A percentile compares a stretch with the other conserved stretches of the same genome.
Evolutionary conservation across 2,113 vertebrate genomes (phyloP).

Genomic region (Cervus canadensis): DNA sequence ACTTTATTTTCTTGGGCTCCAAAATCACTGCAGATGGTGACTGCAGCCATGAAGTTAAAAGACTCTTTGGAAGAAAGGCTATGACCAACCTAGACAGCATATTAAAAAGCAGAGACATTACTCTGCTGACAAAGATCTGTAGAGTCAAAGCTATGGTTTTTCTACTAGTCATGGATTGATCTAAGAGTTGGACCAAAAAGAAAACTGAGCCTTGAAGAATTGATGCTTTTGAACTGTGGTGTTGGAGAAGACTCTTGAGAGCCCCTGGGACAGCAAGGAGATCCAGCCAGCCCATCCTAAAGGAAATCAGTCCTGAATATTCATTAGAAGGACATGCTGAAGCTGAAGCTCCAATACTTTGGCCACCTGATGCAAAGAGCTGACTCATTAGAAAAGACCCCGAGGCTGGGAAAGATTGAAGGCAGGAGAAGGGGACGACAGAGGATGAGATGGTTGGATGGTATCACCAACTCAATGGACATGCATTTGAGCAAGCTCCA

Average conservation of each 20-base stretch:
- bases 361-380: background rate
- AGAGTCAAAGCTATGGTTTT: background rate
- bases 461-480: background rate
- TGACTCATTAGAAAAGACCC: background rate
- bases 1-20: background rate
- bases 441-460: background rate
- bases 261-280: background rate
- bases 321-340: background rate
- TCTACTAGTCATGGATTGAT: background rate
- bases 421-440: background rate
- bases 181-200: background rate
- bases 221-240: background rate
- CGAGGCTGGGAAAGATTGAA: background rate
- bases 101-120: background rate
- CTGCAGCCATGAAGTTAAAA: background rate
- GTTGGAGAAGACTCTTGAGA: background rate
- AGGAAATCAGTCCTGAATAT: background rate
- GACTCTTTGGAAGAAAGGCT: background rate
- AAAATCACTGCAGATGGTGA: background rate
- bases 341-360: background rate
- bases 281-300: background rate
- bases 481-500: fast-evolving
- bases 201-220: background rate
- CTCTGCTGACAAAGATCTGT: background rate
- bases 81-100: background rate